Percentiles rank a stretch among this genome's conserved stretches.
Evolutionary conservation across 2,888 invertebrate species (phyloP).

Genomic region (Ectemnius cavifrons): DNA sequence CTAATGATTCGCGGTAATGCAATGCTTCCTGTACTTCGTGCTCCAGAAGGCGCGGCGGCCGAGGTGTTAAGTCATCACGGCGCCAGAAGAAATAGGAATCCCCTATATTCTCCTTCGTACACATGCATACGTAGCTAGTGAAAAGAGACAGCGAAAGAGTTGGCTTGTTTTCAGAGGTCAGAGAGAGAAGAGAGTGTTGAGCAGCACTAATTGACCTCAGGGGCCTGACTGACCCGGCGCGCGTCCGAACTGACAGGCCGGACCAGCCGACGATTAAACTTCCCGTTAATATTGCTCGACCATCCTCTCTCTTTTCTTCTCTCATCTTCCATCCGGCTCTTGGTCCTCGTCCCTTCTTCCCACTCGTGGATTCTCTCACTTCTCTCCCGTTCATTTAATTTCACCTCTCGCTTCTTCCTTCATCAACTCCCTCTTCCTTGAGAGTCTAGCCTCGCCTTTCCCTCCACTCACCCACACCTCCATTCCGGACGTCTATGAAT

Average conservation of each 20-base stretch:
- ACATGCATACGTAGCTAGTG: neutral
- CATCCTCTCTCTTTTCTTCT: conserved; percentile 51
- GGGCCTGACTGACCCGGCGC: conserved; percentile 75
- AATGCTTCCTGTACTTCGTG: neutral
- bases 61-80: conserved; percentile 4
- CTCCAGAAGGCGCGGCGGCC: neutral
- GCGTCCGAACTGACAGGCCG: conserved; percentile 73
- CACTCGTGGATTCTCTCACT: conserved; percentile 27
- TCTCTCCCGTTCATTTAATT: conserved; percentile 40
- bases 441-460: conserved; percentile 19
- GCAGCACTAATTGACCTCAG: conserved; percentile 77
- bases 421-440: conserved; percentile 12
- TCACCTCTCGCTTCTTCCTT: conserved; percentile 37
- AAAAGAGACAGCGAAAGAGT: conserved; percentile 31
- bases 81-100: neutral
- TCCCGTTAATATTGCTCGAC: conserved; percentile 74
- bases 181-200: conserved; percentile 72
- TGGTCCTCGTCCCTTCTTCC: conserved; percentile 37
- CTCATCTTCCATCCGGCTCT: conserved; percentile 13
- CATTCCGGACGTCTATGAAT: conserved; percentile 63
- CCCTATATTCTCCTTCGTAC: neutral
- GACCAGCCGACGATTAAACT: conserved; percentile 75
- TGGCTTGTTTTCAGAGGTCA: conserved; percentile 67
- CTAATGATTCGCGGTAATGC: conserved; percentile 47
- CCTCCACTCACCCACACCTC: conserved; percentile 59